phyloP scores from a whole-genome alignment of 2,113 vertebrate species.

The Hippolais icterina region DNA sequence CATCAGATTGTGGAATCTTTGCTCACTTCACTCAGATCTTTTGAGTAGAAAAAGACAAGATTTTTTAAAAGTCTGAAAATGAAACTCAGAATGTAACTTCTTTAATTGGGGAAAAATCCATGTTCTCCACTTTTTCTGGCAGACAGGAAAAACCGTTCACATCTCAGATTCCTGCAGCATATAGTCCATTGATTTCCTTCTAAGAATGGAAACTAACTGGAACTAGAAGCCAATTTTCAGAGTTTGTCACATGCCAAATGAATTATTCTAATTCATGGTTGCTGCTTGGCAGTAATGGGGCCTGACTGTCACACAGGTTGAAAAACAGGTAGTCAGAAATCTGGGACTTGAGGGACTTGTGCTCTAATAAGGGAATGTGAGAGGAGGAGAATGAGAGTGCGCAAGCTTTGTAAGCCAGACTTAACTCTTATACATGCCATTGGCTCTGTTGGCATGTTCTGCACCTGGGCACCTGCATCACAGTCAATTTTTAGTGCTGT shows the following conservation, averaged over 20 bases:
- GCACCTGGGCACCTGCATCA: background rate
- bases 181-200: background rate
- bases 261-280: background rate
- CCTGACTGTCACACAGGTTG: background rate
- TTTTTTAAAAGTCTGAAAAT: background rate
- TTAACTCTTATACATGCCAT: background rate
- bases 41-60: background rate
- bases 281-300: background rate
- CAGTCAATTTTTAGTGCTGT: background rate
- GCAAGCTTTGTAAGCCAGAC: background rate
- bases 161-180: background rate
- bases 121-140: background rate
- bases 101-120: background rate
- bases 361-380: background rate
- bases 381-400: background rate
- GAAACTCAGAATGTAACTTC: background rate
- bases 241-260: background rate
- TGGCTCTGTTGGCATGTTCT: background rate
- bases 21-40: background rate
- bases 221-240: background rate
- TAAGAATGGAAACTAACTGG: background rate
- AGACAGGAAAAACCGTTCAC: background rate
- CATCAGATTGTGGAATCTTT: background rate
- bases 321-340: background rate
- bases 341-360: background rate